These are phyloP conservation scores for Formica selysi DNA, from an alignment of 1,140 invertebrate species.

Conservation along the genomic window DNA sequence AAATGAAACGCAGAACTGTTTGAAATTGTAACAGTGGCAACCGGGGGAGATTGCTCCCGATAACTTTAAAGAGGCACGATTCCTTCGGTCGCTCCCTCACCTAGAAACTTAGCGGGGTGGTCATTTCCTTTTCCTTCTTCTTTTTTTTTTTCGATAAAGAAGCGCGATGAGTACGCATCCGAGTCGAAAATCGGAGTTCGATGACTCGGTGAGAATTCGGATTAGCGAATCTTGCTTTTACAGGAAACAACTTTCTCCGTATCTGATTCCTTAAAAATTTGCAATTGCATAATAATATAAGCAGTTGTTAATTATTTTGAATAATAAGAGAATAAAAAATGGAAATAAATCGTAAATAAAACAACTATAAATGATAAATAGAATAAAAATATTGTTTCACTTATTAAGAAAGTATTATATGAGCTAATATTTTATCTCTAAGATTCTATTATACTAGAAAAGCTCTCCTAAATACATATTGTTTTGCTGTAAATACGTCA, in stretches of 20 bases:
- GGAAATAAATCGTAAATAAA: neutral
- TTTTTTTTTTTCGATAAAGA: neutral
- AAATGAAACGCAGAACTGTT: slow-evolving; percentile 79
- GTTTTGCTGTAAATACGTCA: slow-evolving; percentile 13
- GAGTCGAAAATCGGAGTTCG: slow-evolving; percentile 25
- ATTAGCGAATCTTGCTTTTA: neutral
- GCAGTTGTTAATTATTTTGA: neutral
- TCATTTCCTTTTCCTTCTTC: slow-evolving; percentile 11
- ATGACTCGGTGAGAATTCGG: slow-evolving; percentile 13
- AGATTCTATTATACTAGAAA: neutral
- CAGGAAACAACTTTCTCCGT: neutral
- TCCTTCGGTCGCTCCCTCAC: slow-evolving; percentile 63
- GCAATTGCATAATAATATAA: neutral
- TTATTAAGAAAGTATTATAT: neutral
- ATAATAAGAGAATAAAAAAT: neutral
- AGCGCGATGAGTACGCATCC: neutral
- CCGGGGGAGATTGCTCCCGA: slow-evolving; percentile 65
- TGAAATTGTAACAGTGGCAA: slow-evolving; percentile 79
- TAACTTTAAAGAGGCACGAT: slow-evolving; percentile 76
- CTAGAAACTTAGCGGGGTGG: slow-evolving; percentile 29
- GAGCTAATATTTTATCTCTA: neutral
- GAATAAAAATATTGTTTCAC: neutral
- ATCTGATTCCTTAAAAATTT: neutral
- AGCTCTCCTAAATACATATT: neutral
- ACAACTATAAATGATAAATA: neutral